Percentiles rank a stretch among this genome's conserved stretches.
These are phyloP conservation scores for Stenchaetothrips biformis DNA, from an alignment of 2,888 invertebrate species.

Conservation along the genomic window DNA sequence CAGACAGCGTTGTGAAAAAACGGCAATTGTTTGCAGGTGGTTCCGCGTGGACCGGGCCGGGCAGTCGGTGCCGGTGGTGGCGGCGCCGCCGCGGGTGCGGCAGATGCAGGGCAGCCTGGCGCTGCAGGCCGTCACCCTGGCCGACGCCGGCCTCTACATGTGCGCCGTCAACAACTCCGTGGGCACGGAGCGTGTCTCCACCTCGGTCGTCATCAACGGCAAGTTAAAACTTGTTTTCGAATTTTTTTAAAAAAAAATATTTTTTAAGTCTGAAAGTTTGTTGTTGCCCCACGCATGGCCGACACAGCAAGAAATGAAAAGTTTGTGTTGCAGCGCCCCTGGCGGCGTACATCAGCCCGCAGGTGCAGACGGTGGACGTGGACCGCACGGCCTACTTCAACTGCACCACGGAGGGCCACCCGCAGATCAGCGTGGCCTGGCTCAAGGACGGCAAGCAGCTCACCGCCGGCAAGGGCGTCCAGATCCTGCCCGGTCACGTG, in stretches of 20 bases:
- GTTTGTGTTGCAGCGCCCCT: constrained; percentile 39
- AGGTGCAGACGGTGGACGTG: constrained; percentile 43
- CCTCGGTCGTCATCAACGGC: constrained; percentile 39
- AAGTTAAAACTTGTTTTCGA: constrained; percentile 31
- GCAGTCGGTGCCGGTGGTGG: constrained; percentile 27
- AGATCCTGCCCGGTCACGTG: constrained; percentile 30
- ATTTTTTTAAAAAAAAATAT: background rate
- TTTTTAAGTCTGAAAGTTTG: constrained; percentile 26
- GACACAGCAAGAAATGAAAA: no score
- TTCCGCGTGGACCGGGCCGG: constrained; percentile 29
- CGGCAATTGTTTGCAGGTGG: no score
- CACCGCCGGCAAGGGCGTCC: constrained; percentile 31
- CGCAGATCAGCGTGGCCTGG: constrained; percentile 36
- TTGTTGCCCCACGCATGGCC: constrained; percentile 31
- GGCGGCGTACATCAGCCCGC: constrained; percentile 39
- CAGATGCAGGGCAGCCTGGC: constrained; percentile 34
- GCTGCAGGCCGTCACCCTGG: constrained; percentile 30
- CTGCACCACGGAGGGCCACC: constrained; percentile 45
- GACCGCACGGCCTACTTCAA: constrained; percentile 45
- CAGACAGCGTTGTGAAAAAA: no score
- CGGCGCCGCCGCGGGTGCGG: constrained; percentile 25
- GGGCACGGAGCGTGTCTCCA: constrained; percentile 41
- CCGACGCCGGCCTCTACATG: constrained; percentile 39
- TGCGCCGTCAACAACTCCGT: constrained; percentile 45
- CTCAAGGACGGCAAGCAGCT: constrained; percentile 41